A percentile compares a stretch with the other conserved stretches of the same genome.
phyloP scores from a whole-genome alignment of 2,113 vertebrate species.

The Cepphus grylle region DNA sequence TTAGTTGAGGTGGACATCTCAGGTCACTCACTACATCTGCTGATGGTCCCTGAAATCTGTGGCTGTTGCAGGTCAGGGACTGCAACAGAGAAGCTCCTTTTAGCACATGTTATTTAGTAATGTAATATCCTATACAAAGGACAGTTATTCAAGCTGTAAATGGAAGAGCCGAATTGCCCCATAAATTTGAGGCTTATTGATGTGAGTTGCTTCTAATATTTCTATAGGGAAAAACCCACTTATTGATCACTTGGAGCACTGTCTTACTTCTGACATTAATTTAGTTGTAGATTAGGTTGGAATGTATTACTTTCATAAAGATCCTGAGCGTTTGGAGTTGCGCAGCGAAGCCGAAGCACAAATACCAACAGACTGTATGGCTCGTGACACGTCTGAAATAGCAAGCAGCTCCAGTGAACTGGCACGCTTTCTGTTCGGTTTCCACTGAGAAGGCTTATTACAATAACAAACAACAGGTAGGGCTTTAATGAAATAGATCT shows the following conservation, averaged over 20 bases:
- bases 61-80: not conserved
- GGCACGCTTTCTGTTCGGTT: not conserved
- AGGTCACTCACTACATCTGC: not conserved
- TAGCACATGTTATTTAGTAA: conserved; percentile 54
- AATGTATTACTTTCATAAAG: conserved; percentile 64
- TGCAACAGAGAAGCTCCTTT: not conserved
- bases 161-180: conserved; percentile 31
- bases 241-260: conserved; percentile 51
- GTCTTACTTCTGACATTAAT: conserved; percentile 59
- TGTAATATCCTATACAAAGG: conserved; percentile 48
- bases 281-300: conserved; percentile 51
- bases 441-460: conserved; percentile 29
- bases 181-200: conserved; percentile 64
- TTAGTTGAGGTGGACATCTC: not conserved
- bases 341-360: conserved; percentile 37
- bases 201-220: conserved; percentile 57
- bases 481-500: not conserved
- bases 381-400: conserved; percentile 51
- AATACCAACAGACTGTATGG: not conserved
- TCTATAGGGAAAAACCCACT: conserved; percentile 34
- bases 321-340: conserved; percentile 57
- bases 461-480: conserved; percentile 48
- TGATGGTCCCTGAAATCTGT: not conserved
- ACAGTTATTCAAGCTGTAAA: conserved; percentile 57
- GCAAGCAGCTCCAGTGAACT: conserved; percentile 5